Evolutionary conservation across 2,113 vertebrate genomes (phyloP).

Genomic region (Rhinoderma darwinii): DNA sequence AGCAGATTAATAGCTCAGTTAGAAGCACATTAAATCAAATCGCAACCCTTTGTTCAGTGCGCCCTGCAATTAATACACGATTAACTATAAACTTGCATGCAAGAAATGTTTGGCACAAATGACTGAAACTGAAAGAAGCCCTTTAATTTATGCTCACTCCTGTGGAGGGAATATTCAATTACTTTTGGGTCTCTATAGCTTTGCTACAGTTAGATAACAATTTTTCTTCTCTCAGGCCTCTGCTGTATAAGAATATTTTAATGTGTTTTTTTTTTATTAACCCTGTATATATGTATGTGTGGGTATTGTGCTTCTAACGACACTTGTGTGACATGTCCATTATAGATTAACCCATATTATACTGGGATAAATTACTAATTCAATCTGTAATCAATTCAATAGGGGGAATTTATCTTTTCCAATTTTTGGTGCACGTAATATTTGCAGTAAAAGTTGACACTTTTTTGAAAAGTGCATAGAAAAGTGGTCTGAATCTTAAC

Average conservation of each 20-base stretch:
- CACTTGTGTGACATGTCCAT: not conserved
- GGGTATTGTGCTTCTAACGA: not conserved
- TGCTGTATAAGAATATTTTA: slow-evolving; percentile 4
- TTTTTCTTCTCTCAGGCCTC: not conserved
- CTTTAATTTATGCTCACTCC: slow-evolving; percentile 18
- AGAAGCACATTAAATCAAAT: slow-evolving; percentile 8
- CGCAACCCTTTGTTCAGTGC: slow-evolving; percentile 28
- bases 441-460: too few species aligned
- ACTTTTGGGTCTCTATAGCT: not conserved
- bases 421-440: too few species aligned
- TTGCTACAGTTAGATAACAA: slow-evolving; percentile 17
- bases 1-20: slow-evolving; percentile 6
- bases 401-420: too few species aligned
- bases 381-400: not conserved
- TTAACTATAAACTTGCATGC: slow-evolving; percentile 24
- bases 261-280: slow-evolving; percentile 34
- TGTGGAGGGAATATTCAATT: slow-evolving; percentile 32
- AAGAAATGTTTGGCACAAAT: slow-evolving; percentile 17
- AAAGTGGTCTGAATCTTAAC: too few species aligned
- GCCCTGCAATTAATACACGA: slow-evolving; percentile 3
- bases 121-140: not conserved
- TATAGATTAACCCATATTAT: not conserved
- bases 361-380: not conserved
- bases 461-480: too few species aligned
- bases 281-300: too few species aligned